Base-by-base conservation (phyloP, 2,113 vertebrate genomes). In the Xerus inauris region DNA sequence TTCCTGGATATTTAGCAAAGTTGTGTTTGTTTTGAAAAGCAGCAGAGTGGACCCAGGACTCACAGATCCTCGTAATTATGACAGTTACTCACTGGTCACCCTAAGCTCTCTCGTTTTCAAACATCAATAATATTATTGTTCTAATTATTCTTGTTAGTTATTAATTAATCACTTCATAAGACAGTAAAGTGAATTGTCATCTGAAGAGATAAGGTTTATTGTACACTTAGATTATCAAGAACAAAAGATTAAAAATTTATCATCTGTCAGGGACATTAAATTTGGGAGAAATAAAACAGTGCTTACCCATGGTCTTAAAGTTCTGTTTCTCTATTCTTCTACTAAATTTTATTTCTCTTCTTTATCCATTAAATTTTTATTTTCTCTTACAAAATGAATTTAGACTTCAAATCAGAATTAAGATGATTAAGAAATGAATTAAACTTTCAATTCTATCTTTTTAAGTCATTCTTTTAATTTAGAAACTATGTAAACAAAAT, bases 31-130 rank as follows among this genome's bases (percentile, higher is more conserved):
- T 51, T 8, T 80, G 47, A 4, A 62, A 89, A 40, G 14, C 4
- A 38, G 9, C 9, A 54, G 0, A 72, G 5, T 64, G 20, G 8
- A 8, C 4, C 6, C 8, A 38, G 5, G 4, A 1, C 13, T n/a
- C 40, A 0, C 22, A 88, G 17, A 4, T 13, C 49, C 14, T 75
- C 8, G 49, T 38, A 11, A 38, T 20, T n/a, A 47, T 69, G 42
- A 71, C 26, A 67, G 17, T 10, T 16, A 54, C 57, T 93, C 13
- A 59, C 47, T 16, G 0, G 8, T 87, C 62, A 51, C 20, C n/a
- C 62, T 75, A 5, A 62, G 28, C 5, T 40, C 47, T 8, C 10
- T 38, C 62, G 13, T 45, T 38, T 89, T 47, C 26, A 82, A 87
- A 10, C 6, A 82, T 77, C 4, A 13, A 64, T 17, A 76, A 3